Evolutionary conservation across 2,113 vertebrate species (phyloP), one percentile per base, ranked within the genome.

Genomic region (Syrmaticus mikado): DNA sequence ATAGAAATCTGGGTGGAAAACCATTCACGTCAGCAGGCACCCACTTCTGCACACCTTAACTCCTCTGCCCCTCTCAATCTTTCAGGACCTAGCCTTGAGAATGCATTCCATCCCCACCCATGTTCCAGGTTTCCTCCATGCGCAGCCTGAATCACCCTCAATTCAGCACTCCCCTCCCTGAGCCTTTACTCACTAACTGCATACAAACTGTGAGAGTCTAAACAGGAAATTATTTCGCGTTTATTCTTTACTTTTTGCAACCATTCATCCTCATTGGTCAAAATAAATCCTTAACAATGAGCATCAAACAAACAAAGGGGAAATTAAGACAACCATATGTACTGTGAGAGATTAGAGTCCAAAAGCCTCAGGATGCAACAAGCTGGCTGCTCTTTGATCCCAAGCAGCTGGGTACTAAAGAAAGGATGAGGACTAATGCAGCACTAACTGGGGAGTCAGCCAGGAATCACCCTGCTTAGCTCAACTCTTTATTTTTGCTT

Each of bases 281-380:
- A 94, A 95, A 92, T 24, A 91, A 94, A 91, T 32, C 46, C 40
- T 3, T 74, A 85, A 95, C 60, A 95, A 93, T 8, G 62, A 78
- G 57, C 61, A 94, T 60, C 64, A 83, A 91, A 94, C 74, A 62
- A 50, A 75, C 62, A 84, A 91, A 78, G 32, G 43, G 50, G 34
- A 77, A 94, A 94, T 4, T 18, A 93, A 87, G 27, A 81, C 75
- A 95, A 10, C 28, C 2, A 2, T 53, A 68, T 38, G 32, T 65
- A 52, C 30, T 62, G 41, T 46, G 52, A 68, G 77, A 80, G 79
- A 85, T 81, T 17, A 87, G 75, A 92, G 72, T 61, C 60, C 67
- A 85, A 89, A 64, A 64, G 46, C 52, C 68, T 75, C 62, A 60
- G 68, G 85, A 84, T 61, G 52, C 34, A 90, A 60, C 25, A 67